These are phyloP conservation scores for Smittia sp. DNA, from an alignment of 2,888 invertebrate genomes.

Conservation along the genomic window DNA sequence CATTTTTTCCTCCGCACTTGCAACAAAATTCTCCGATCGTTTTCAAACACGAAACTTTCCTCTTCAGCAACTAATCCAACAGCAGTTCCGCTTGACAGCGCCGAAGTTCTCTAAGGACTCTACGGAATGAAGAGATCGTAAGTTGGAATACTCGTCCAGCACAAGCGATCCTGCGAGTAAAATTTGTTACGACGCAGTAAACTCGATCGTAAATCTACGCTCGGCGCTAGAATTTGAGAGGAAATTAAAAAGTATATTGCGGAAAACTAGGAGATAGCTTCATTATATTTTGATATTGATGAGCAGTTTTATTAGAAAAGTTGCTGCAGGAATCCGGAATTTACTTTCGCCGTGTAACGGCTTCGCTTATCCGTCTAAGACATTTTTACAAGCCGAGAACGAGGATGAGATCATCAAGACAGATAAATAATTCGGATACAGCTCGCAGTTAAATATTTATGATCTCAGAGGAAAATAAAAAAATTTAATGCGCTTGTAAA, in stretches of 20 bases:
- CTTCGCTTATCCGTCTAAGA: not conserved
- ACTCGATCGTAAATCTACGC: conserved; percentile 36
- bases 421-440: conserved; percentile 39
- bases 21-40: too few relatives aligned
- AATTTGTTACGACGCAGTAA: conserved; percentile 33
- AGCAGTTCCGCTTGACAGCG: too few relatives aligned
- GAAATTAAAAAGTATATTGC: conserved; percentile 38
- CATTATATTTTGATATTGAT: conserved; percentile 33
- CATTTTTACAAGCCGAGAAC: conserved; percentile 15
- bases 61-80: too few relatives aligned
- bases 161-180: not conserved
- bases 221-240: conserved; percentile 11
- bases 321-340: not conserved
- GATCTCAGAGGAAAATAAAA: conserved; percentile 35
- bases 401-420: conserved; percentile 23
- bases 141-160: too few relatives aligned
- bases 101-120: too few relatives aligned
- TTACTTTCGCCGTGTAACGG: not conserved
- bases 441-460: conserved; percentile 36
- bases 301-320: conserved; percentile 37
- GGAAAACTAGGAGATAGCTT: conserved; percentile 37
- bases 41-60: too few relatives aligned
- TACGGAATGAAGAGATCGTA: too few relatives aligned
- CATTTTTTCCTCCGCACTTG: too few relatives aligned
- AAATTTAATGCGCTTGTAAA: conserved; percentile 37